These are phyloP conservation scores for Dendrocopos noguchii DNA, from an alignment of 2,113 vertebrate genomes.

Conservation along the genomic window DNA sequence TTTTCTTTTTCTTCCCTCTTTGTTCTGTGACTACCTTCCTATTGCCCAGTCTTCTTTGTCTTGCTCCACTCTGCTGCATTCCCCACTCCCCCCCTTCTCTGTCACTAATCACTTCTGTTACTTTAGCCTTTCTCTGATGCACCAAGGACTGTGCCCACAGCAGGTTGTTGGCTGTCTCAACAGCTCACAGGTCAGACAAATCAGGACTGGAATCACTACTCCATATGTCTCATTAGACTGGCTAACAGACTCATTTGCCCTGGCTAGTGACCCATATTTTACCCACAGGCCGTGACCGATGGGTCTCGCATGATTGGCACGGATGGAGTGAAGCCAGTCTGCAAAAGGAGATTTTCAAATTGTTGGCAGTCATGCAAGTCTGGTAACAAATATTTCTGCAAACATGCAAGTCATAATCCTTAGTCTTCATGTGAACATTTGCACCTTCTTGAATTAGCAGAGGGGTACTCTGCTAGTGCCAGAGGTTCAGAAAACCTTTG, in stretches of 20 bases:
- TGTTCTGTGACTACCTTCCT: background rate
- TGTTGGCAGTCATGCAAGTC: background rate
- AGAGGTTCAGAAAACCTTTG: background rate
- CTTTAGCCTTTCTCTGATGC: background rate
- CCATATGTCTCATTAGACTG: accelerated
- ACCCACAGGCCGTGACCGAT: background rate
- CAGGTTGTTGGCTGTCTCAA: background rate
- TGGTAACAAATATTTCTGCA: background rate
- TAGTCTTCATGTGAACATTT: background rate
- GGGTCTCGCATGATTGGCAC: background rate
- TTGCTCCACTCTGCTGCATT: background rate
- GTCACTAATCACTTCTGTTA: background rate
- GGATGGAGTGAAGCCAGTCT: background rate
- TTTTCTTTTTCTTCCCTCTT: background rate
- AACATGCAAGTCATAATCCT: background rate
- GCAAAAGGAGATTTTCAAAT: background rate
- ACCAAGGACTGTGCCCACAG: accelerated
- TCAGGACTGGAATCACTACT: background rate
- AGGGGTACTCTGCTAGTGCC: background rate
- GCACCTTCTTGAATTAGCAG: background rate
- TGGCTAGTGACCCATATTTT: background rate
- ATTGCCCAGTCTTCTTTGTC: background rate
- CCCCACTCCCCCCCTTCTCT: background rate
- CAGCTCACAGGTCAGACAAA: background rate
- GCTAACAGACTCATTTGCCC: accelerated